Evolutionary conservation across 2,797 vertebrate species (phyloP), one percentile per base, ranked within the genome.

Genomic region (Gambusia yucatana): DNA sequence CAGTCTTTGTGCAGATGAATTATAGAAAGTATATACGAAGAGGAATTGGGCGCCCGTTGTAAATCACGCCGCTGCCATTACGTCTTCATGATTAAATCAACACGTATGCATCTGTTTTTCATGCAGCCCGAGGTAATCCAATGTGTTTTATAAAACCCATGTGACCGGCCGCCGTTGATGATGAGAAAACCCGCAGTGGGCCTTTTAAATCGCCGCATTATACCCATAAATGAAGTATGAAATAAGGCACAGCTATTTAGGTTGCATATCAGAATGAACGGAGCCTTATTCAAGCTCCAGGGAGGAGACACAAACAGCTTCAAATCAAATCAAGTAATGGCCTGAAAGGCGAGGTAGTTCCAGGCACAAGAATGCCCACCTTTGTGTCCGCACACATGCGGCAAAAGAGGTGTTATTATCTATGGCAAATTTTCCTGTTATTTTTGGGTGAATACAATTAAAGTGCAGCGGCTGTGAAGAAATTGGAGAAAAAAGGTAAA

Each of bases 401-500:
- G 87, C 65, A 67, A 89, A 90, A 84, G 81, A 91, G 91, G 73
- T 20, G 61, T 85, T 47, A 94, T 94, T 93, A 93, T 93, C 86
- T 88, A 93, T 91, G 93, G 91, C 87, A 94, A 92, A 94, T 93
- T 90, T 79, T 83, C 67, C 39, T 80, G 87, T 81, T 94, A 94
- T 93, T 89, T 93, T 88, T 86, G 82, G 67, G 86, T 77, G 76
- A 87, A 85, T 61, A 78, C 70, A 84, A 89, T 92, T 91, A 79
- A 91, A 86, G 87, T 90, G 85, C 86, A 90, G 75, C 72, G 72
- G 80, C 81, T 91, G 84, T 84, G 73, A 91, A 93, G 86, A 76
- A 91, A 91, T 89, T 85, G 36, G 87, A 89, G 87, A 89, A 81
- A 81, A 89, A 81, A 81, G 86, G 89, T 87, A 76, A 76, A 82